Conservation (phyloP, 2,888 invertebrate species). For the Epistrophella euchroma region DNA sequence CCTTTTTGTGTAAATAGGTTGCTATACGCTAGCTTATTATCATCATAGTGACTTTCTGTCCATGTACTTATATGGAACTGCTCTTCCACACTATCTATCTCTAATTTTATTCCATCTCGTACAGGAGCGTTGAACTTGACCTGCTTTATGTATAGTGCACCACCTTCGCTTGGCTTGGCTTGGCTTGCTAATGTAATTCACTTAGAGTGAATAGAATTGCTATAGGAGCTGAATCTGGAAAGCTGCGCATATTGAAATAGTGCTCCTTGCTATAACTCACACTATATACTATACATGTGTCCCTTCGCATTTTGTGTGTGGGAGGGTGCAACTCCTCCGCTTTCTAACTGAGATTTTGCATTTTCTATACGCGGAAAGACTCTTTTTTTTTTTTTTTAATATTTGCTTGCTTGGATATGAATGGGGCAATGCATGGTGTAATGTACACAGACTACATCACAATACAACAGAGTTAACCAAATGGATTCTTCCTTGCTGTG, state of each 20-base stretch:
- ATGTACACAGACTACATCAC: not conserved
- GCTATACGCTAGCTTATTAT: slow-evolving; percentile 17
- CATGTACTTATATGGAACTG: not conserved
- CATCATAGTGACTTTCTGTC: slow-evolving; percentile 15
- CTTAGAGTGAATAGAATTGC: slow-evolving; percentile 47
- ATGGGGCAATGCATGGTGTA: slow-evolving; percentile 30
- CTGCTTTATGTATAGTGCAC: slow-evolving; percentile 39
- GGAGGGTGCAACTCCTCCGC: not conserved
- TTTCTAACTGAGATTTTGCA: slow-evolving; percentile 25
- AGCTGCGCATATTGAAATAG: slow-evolving; percentile 28
- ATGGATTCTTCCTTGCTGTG: slow-evolving; percentile 20
- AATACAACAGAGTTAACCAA: slow-evolving; percentile 4
- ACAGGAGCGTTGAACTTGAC: slow-evolving; percentile 63
- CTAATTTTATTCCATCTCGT: slow-evolving; percentile 26
- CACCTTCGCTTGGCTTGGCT: slow-evolving; percentile 42
- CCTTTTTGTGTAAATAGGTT: not conserved
- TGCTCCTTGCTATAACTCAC: slow-evolving; percentile 31
- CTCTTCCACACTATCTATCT: not conserved
- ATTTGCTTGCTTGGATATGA: slow-evolving; percentile 42
- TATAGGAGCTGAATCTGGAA: not conserved
- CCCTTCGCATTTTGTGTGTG: not conserved
- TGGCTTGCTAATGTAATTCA: slow-evolving; percentile 69
- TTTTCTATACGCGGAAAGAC: slow-evolving; percentile 37
- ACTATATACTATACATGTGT: not conserved
- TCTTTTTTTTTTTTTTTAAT: not conserved